Evolutionary conservation across 2,113 vertebrate species (phyloP), one percentile per base, ranked within the genome.

Genomic region (Centropus bengalensis): DNA sequence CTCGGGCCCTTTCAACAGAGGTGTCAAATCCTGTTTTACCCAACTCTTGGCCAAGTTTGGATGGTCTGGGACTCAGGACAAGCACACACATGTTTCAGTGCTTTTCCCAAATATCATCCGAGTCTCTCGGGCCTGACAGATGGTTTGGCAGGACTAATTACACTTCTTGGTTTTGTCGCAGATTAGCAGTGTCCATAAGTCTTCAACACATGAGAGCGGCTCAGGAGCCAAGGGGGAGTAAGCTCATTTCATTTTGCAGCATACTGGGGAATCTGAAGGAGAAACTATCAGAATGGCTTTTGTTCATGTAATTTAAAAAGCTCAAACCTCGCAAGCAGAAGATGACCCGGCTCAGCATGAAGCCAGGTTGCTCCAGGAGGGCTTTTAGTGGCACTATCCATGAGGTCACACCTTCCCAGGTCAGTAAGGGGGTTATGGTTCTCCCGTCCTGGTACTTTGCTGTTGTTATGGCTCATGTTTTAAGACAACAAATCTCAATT

Each of bases 101-200:
- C 52, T 93, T 94, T 93, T 78, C 88, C 79, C 90, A 96, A 94
- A 94, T 96, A 93, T 32, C 85, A 56, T 93, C 86, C 90, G 93
- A 93, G 73, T 88, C 91, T 94, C 91, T 84, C 73, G 86, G 88
- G 91, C 85, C 81, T 91, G 86, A 79, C 88, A 95, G 95, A 81
- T 95, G 94, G 89, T 86, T 95, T 88, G 86, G 68, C 85, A 90
- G 86, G 68, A 45, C 91, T 93, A 88, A 96, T 93, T 90, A 90
- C 77, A 69, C 44, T 64, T 85, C 64, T 69, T 89, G 80, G 27
- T 63, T 95, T 93, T 96, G 90, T 88, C 90, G 62, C 76, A 84
- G 90, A 91, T 94, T 68, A 91, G 80, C 80, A 40, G 44, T 42
- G 44, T 75, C 85, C 86, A 0, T 81, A 86, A 91, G 80, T 81